phyloP scores from a whole-genome alignment of 2,797 vertebrate genomes.

The Adelosebastes latens region DNA sequence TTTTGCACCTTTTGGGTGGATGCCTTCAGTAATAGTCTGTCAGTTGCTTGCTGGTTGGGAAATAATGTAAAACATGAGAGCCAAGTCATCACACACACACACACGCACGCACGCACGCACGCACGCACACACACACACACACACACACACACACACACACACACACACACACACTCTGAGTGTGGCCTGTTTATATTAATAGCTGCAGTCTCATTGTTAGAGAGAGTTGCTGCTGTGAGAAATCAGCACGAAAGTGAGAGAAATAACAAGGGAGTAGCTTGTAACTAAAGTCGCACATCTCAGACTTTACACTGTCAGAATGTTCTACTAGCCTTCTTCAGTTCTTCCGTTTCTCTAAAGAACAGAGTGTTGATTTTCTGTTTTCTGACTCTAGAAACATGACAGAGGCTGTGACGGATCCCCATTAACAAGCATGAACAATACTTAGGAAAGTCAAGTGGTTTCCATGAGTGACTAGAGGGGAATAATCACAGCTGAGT shows the following conservation, averaged over 20 bases:
- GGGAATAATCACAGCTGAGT: constrained; percentile 14
- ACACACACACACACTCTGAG: background rate
- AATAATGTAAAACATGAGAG: background rate
- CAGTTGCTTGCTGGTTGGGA: background rate
- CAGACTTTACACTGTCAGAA: background rate
- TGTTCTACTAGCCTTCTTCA: background rate
- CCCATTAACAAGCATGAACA: constrained; percentile 21
- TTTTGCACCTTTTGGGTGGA: background rate
- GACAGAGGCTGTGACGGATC: background rate
- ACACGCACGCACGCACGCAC: too few relatives aligned
- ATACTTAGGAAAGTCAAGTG: constrained; percentile 9
- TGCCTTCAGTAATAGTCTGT: background rate
- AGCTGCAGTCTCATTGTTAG: background rate
- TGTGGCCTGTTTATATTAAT: background rate
- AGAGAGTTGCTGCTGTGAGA: background rate
- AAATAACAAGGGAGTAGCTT: background rate
- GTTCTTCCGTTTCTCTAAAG: background rate
- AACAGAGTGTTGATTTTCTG: background rate
- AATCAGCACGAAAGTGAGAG: constrained; percentile 1
- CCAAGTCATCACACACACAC: background rate
- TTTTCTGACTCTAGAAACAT: background rate
- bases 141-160: background rate
- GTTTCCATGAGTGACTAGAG: constrained; percentile 25
- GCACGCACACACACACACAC: background rate
- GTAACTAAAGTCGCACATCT: background rate